A percentile compares a stretch with the other conserved stretches of the same genome.
Conservation (phyloP, 2,113 vertebrate species). For the Ardeotis arabs region DNA sequence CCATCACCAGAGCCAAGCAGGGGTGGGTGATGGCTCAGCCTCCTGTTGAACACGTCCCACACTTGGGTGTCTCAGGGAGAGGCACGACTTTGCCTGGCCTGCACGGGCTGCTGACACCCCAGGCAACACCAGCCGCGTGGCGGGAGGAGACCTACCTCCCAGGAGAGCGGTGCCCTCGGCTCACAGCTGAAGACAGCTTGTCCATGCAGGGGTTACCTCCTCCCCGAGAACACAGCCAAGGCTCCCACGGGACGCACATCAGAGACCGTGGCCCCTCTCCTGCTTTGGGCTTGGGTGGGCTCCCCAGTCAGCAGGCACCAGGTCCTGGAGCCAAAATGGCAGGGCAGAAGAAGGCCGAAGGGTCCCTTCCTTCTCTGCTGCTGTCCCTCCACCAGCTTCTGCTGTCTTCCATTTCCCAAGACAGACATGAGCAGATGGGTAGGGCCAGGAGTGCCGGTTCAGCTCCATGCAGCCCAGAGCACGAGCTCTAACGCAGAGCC, state of each 20-base stretch:
- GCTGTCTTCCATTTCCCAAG: neutral
- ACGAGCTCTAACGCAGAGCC: neutral
- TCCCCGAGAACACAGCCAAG: neutral
- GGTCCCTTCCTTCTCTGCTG: no score
- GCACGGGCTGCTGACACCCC: neutral
- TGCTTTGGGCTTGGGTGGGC: neutral
- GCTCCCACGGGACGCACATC: rapidly evolving
- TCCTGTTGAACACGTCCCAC: neutral
- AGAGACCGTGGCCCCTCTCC: neutral
- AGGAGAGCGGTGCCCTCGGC: neutral
- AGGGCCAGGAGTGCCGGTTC: neutral
- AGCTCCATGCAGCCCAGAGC: neutral
- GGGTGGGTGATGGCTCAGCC: neutral
- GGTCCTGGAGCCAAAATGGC: neutral
- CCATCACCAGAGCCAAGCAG: neutral
- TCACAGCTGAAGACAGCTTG: neutral
- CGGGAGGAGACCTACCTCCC: neutral
- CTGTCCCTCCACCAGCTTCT: neutral
- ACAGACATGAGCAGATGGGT: neutral
- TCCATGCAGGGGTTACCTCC: neutral
- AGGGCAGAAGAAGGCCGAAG: neutral
- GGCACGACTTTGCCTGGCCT: no score
- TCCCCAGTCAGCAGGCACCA: neutral
- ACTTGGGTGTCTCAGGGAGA: rapidly evolving
- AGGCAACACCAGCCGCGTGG: neutral